These are phyloP conservation scores for Chaetoderma sp. DNA, from an alignment of 2,888 invertebrate species.

Conservation along the genomic window DNA sequence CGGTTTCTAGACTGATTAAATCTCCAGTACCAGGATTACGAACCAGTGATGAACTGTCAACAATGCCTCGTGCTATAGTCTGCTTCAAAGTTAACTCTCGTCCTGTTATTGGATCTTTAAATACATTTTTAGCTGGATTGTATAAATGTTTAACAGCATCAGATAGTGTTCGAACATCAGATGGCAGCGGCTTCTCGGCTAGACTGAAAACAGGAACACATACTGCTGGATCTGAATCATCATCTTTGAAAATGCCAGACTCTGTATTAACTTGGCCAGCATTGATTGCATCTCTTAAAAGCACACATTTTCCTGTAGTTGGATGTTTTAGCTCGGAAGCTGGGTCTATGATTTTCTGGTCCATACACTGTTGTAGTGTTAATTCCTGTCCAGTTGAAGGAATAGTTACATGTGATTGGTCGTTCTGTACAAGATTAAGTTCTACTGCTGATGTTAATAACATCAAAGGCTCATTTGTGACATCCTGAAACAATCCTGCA, in stretches of 20 bases:
- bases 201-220: constrained; percentile 74
- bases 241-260: constrained; percentile 74
- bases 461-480: constrained; percentile 52
- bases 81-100: constrained; percentile 49
- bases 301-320: constrained; percentile 38
- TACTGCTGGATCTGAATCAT: constrained; percentile 85
- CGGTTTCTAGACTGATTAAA: constrained; percentile 22
- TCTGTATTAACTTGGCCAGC: constrained; percentile 47
- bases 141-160: constrained; percentile 86
- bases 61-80: constrained; percentile 52
- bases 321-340: constrained; percentile 42
- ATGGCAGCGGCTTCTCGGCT: background rate
- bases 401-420: constrained; percentile 83
- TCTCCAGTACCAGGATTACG: constrained; percentile 44
- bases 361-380: constrained; percentile 54
- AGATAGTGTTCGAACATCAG: constrained; percentile 36
- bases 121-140: constrained; percentile 83
- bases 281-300: constrained; percentile 73
- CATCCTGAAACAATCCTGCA: constrained; percentile 56
- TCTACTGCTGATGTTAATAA: constrained; percentile 78
- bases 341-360: constrained; percentile 48
- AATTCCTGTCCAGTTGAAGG: constrained; percentile 77
- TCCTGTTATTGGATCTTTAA: constrained; percentile 83
- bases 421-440: constrained; percentile 81
- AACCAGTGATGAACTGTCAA: constrained; percentile 47